Evolutionary conservation across 2,797 vertebrate species (phyloP).

Genomic region (Sebastes trivittatus): DNA sequence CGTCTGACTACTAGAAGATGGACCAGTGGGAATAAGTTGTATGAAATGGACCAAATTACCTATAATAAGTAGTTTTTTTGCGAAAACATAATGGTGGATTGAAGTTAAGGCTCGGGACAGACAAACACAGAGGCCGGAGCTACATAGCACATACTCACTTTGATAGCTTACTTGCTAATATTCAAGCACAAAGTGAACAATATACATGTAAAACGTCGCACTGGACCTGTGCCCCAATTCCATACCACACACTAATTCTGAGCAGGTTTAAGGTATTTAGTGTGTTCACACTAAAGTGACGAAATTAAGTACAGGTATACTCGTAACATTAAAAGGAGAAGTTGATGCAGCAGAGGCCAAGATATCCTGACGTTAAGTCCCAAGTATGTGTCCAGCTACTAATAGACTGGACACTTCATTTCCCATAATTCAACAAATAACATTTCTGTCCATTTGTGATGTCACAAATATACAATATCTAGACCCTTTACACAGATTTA

Average conservation of each 20-base stretch:
- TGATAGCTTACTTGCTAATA: not conserved
- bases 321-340: not conserved
- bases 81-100: not conserved
- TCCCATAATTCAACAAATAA: not conserved
- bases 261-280: not conserved
- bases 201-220: not conserved
- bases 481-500: too few species aligned
- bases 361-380: not conserved
- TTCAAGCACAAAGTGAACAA: constrained; percentile 4
- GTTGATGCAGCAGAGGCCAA: not conserved
- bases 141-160: not conserved
- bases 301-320: not conserved
- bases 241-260: not conserved
- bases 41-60: constrained; percentile 15
- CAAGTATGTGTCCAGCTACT: not conserved
- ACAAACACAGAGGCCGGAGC: not conserved
- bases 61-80: not conserved
- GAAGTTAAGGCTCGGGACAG: not conserved
- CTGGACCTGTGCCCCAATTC: not conserved
- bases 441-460: too few species aligned
- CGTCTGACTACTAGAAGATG: constrained; percentile 5
- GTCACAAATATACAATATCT: too few species aligned
- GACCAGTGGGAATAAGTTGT: constrained; percentile 1
- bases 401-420: not conserved
- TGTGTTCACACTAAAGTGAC: not conserved